These are phyloP conservation scores for Tenthredo mesomela DNA, from an alignment of 2,888 invertebrate species.

Conservation along the genomic window DNA sequence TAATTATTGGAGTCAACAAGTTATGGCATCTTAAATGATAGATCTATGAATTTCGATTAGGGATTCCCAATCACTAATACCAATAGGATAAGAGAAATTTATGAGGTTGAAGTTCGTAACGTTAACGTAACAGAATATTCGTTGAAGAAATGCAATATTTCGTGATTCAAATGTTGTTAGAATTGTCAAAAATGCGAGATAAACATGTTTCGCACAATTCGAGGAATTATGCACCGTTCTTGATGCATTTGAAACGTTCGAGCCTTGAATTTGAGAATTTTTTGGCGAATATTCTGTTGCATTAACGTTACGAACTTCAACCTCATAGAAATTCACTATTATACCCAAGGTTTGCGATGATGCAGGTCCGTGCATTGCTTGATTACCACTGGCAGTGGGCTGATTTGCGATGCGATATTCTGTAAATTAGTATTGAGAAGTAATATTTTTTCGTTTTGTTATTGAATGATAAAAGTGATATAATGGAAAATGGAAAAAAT, in stretches of 20 bases:
- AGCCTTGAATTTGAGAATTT: too few relatives aligned
- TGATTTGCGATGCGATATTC: slow-evolving; percentile 25
- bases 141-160: too few relatives aligned
- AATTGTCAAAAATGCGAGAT: too few relatives aligned
- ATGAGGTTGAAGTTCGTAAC: too few relatives aligned
- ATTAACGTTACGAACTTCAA: too few relatives aligned
- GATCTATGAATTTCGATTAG: not conserved
- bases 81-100: not conserved
- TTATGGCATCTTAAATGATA: not conserved
- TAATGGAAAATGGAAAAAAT: not conserved
- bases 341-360: slow-evolving; percentile 72
- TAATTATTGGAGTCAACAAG: not conserved
- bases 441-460: not conserved
- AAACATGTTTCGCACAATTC: too few relatives aligned
- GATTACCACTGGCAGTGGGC: slow-evolving; percentile 54
- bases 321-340: slow-evolving; percentile 54
- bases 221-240: too few relatives aligned
- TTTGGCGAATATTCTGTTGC: too few relatives aligned
- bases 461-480: slow-evolving; percentile 55
- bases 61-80: not conserved
- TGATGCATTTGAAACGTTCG: too few relatives aligned
- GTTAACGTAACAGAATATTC: too few relatives aligned
- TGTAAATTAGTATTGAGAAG: not conserved
- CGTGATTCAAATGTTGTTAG: too few relatives aligned
- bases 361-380: slow-evolving; percentile 61